Percentiles rank a stretch among this genome's conserved stretches.
Evolutionary conservation across 1,140 invertebrate genomes (phyloP).

Genomic region (Trypoxylus dichotomus): DNA sequence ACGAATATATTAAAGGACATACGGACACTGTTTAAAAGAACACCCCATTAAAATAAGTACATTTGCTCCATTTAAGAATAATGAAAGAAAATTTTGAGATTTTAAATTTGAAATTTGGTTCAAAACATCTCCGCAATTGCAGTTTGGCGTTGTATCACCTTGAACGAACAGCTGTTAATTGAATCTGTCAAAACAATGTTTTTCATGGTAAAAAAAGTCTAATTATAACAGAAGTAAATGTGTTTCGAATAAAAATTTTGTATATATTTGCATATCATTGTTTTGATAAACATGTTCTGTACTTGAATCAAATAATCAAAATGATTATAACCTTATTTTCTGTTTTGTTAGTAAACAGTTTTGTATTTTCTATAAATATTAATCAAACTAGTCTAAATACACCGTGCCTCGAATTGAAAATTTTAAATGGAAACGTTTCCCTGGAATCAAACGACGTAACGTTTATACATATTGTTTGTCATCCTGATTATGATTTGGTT

Average conservation of each 20-base stretch:
- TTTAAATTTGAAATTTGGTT: slow-evolving; percentile 17
- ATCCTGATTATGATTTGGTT: slow-evolving; percentile 41
- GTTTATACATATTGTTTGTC: slow-evolving; percentile 37
- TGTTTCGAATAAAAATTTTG: neutral
- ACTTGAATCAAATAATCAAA: slow-evolving; percentile 18
- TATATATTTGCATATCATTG: neutral
- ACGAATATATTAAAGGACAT: no score
- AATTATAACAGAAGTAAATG: neutral
- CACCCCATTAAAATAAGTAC: no score
- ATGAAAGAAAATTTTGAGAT: no score
- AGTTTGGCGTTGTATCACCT: slow-evolving; percentile 26
- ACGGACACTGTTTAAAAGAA: no score
- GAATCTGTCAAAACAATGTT: slow-evolving; percentile 31
- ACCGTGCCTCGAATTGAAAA: slow-evolving; percentile 13
- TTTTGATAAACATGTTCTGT: neutral
- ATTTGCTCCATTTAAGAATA: no score
- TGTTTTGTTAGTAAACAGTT: slow-evolving; percentile 28
- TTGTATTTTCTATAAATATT: slow-evolving; percentile 2
- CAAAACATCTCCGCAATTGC: neutral
- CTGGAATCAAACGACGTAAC: neutral
- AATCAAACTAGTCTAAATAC: slow-evolving; percentile 11
- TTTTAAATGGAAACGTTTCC: slow-evolving; percentile 17
- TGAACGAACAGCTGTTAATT: slow-evolving; percentile 29
- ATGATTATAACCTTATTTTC: slow-evolving; percentile 29
- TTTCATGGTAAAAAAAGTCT: neutral